phyloP scores from a whole-genome alignment of 2,113 vertebrate species.

The Neofelis nebulosa region DNA sequence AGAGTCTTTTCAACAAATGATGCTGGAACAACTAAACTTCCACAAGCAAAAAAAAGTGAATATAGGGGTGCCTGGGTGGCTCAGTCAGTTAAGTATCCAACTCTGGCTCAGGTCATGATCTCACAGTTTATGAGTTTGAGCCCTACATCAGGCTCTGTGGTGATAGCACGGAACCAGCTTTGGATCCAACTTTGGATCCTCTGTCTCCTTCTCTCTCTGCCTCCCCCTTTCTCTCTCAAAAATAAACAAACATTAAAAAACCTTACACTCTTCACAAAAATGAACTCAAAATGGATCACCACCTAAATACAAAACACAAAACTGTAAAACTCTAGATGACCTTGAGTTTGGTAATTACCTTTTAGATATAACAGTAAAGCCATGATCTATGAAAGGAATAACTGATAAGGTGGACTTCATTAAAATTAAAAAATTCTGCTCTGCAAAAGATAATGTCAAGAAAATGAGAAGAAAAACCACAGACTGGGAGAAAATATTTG shows the following conservation, averaged over 20 bases:
- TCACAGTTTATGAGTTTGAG: no score
- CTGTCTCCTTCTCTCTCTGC: no score
- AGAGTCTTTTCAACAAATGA: not conserved
- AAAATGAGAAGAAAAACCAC: not conserved
- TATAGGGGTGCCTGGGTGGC: not conserved
- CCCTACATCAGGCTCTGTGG: no score
- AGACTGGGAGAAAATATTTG: not conserved
- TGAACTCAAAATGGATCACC: not conserved
- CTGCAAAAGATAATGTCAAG: not conserved
- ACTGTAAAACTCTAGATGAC: not conserved
- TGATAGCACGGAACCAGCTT: no score
- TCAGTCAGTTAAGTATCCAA: no score
- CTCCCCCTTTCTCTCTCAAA: no score
- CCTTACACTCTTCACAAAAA: not conserved
- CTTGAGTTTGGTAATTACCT: not conserved
- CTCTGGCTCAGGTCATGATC: no score
- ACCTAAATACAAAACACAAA: not conserved
- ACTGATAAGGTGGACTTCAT: not conserved
- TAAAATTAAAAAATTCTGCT: not conserved
- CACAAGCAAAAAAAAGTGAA: not conserved
- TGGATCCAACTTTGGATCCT: no score
- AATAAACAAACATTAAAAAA: not conserved
- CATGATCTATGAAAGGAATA: not conserved
- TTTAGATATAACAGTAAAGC: not conserved
- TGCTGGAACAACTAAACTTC: not conserved